Conservation (phyloP, 2,888 invertebrate species). For the Teleogryllus oceanicus region DNA sequence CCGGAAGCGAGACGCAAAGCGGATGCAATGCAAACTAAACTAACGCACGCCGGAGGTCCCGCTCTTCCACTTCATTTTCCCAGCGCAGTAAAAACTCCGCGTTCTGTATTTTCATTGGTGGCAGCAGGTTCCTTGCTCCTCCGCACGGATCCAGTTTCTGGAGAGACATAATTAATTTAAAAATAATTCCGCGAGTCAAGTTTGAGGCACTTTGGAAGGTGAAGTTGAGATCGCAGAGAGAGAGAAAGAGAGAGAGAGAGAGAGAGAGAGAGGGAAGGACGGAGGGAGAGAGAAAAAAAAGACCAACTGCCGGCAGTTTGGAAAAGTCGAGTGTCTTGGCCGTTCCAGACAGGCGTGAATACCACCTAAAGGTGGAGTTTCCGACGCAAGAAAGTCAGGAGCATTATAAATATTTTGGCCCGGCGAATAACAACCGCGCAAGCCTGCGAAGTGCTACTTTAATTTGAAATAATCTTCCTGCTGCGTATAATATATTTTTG, state of each 20-base stretch:
- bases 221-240: conserved; percentile 1
- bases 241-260: not conserved
- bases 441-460: not conserved
- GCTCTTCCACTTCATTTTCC: conserved; percentile 3
- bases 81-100: not conserved
- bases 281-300: not conserved
- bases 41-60: not conserved
- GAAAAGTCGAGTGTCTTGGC: not conserved
- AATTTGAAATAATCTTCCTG: conserved; percentile 4
- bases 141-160: not conserved
- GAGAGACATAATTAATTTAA: not conserved
- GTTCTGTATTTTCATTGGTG: not conserved
- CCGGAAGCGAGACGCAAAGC: not conserved
- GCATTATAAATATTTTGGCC: not conserved
- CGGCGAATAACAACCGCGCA: not conserved
- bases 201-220: conserved; percentile 18
- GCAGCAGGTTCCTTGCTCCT: not conserved
- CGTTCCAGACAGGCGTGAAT: not conserved
- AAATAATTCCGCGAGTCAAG: conserved; percentile 18
- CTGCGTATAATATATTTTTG: not conserved
- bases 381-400: not conserved
- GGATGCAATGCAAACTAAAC: not conserved
- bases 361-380: not conserved
- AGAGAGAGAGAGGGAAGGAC: not conserved
- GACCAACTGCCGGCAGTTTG: not conserved